Evolutionary conservation across 2,113 vertebrate genomes (phyloP).

Genomic region (Cyphomyrus plagiostoma): DNA sequence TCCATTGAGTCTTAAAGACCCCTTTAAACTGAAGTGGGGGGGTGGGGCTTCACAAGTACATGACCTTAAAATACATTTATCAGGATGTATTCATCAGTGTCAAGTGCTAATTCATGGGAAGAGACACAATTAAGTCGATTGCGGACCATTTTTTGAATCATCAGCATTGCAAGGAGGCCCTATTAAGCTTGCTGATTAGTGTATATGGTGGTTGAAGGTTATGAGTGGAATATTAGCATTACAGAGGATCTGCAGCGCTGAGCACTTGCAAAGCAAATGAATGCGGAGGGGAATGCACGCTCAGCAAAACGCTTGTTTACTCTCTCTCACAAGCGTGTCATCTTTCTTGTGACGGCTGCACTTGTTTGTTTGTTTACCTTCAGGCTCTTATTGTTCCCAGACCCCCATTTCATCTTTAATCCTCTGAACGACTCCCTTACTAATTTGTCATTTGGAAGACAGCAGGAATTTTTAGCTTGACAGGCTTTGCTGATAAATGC

Average conservation of each 20-base stretch:
- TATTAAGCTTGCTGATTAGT: slow-evolving; percentile 38
- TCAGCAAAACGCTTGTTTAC: background rate
- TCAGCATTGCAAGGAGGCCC: slow-evolving; percentile 26
- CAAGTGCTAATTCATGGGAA: background rate
- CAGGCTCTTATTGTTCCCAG: background rate
- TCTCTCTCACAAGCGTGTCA: background rate
- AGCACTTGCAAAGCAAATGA: background rate
- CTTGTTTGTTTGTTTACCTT: background rate
- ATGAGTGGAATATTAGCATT: slow-evolving; percentile 26
- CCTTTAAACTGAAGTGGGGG: slow-evolving; percentile 7
- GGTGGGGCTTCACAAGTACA: background rate
- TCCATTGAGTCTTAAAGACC: background rate
- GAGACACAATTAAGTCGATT: background rate
- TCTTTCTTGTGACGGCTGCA: background rate
- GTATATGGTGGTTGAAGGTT: slow-evolving; percentile 46
- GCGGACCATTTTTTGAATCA: background rate
- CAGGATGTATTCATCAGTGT: background rate
- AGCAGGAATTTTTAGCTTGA: background rate
- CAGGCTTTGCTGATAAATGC: background rate
- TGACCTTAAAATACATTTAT: background rate
- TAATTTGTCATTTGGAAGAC: slow-evolving; percentile 5
- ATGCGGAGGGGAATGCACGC: slow-evolving; percentile 3
- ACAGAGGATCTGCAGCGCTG: slow-evolving; percentile 24
- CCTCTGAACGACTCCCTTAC: background rate
- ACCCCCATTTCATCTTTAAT: background rate